A percentile compares a stretch with the other conserved stretches of the same genome.
Evolutionary conservation across 2,888 invertebrate genomes (phyloP).

Genomic region (Erannis defoliaria): DNA sequence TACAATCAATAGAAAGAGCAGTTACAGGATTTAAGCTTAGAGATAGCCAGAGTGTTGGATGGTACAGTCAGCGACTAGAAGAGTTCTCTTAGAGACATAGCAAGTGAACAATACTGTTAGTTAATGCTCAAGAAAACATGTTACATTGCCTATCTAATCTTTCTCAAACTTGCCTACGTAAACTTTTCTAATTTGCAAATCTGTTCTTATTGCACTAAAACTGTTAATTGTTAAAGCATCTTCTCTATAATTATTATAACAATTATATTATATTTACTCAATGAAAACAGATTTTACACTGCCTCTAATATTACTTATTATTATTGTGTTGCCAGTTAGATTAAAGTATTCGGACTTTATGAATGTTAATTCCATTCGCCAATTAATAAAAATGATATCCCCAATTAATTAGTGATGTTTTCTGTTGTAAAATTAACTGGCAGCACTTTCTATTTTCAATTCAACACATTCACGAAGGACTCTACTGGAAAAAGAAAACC

Average conservation of each 20-base stretch:
- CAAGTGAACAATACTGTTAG: conserved; percentile 32
- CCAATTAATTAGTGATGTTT: neutral
- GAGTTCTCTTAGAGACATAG: conserved; percentile 37
- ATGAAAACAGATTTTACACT: conserved; percentile 39
- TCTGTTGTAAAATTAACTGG: conserved; percentile 26
- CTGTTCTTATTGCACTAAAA: conserved; percentile 40
- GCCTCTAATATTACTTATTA: conserved; percentile 26
- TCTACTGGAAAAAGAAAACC: conserved; percentile 74
- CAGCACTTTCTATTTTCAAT: conserved; percentile 28
- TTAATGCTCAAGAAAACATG: conserved; percentile 37
- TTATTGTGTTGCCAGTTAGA: conserved; percentile 33
- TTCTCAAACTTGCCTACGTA: conserved; percentile 11
- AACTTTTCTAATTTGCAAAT: conserved; percentile 26
- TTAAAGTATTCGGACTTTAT: neutral
- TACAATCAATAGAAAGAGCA: conserved; percentile 65
- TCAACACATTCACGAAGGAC: conserved; percentile 61
- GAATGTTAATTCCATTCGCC: neutral
- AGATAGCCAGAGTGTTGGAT: conserved; percentile 49
- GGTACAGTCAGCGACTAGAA: conserved; percentile 44
- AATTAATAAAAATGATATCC: neutral
- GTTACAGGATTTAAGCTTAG: conserved; percentile 64
- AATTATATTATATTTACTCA: neutral
- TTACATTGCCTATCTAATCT: conserved; percentile 35
- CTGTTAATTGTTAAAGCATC: neutral
- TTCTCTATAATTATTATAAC: neutral